Conservation (phyloP, 2,888 invertebrate species). For the Hirtodrosophila confusa region DNA sequence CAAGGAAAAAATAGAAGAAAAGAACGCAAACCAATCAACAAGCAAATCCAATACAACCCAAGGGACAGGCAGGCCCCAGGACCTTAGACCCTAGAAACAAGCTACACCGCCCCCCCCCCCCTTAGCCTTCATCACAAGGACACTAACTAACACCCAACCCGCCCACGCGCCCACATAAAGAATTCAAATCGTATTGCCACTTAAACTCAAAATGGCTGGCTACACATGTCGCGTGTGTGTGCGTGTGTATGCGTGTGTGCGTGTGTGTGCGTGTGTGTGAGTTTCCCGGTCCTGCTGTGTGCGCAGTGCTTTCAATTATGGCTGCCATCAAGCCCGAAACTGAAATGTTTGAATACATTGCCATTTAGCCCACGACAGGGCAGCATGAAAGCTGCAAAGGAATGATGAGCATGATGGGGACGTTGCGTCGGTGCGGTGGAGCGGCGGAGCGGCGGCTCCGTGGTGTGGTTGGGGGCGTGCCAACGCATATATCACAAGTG, state of each 20-base stretch:
- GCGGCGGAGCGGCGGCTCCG: not conserved
- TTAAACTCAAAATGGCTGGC: slow-evolving; percentile 73
- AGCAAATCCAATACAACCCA: slow-evolving; percentile 72
- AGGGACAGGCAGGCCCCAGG: slow-evolving; percentile 39
- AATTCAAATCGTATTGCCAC: slow-evolving; percentile 77
- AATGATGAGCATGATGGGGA: slow-evolving; percentile 29
- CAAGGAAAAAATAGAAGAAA: slow-evolving; percentile 4
- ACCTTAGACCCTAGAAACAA: slow-evolving; percentile 1
- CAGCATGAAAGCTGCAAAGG: slow-evolving; percentile 14
- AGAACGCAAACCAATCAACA: slow-evolving; percentile 70
- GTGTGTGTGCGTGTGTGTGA: slow-evolving; percentile 14
- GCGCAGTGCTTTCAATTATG: slow-evolving; percentile 69
- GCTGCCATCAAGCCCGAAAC: slow-evolving; percentile 70
- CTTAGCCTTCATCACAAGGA: slow-evolving; percentile 20
- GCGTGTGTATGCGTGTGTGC: slow-evolving; percentile 15
- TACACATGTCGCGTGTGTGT: slow-evolving; percentile 59
- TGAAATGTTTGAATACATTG: slow-evolving; percentile 77
- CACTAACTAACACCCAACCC: slow-evolving; percentile 57
- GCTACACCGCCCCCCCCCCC: not conserved
- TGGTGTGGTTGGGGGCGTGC: slow-evolving; percentile 30
- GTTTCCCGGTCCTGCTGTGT: slow-evolving; percentile 38
- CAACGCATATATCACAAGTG: slow-evolving; percentile 72
- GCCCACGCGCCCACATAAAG: slow-evolving; percentile 59
- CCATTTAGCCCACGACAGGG: slow-evolving; percentile 60
- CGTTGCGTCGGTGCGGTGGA: slow-evolving; percentile 2